Conservation (phyloP, 64 coral and sea anemone genomes). For the Stichodactyla helianthus region DNA sequence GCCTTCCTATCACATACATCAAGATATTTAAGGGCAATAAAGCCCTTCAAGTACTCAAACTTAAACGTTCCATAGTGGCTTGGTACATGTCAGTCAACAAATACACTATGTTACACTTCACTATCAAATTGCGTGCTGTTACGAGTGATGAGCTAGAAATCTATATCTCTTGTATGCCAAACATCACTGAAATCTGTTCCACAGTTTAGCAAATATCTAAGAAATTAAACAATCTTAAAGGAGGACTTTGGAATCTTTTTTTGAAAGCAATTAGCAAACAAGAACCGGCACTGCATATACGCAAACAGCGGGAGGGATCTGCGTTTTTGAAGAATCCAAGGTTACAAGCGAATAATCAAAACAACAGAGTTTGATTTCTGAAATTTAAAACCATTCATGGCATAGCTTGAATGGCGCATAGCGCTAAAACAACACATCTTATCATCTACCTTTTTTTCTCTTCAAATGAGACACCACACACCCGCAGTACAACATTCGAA, state of each 20-base stretch:
- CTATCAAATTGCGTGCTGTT: neutral
- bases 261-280: neutral
- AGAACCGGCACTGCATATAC: neutral
- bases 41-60: neutral
- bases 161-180: neutral
- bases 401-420: neutral
- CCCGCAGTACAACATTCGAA: neutral
- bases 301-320: neutral
- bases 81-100: neutral
- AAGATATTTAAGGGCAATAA: neutral
- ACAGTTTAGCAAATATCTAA: neutral
- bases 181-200: neutral
- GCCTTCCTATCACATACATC: neutral
- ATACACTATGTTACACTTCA: neutral
- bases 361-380: neutral
- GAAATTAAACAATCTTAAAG: neutral
- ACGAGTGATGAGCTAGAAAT: neutral
- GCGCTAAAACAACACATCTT: constrained; percentile 17
- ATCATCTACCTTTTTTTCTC: neutral
- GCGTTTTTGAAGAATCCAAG: neutral
- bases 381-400: neutral
- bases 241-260: neutral
- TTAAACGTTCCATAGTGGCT: neutral
- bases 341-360: neutral
- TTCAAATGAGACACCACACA: neutral